Conservation (phyloP, 30 jellyfish, hydroid and myxozoan species). For the Hydractinia symbiolongicarpus region DNA sequence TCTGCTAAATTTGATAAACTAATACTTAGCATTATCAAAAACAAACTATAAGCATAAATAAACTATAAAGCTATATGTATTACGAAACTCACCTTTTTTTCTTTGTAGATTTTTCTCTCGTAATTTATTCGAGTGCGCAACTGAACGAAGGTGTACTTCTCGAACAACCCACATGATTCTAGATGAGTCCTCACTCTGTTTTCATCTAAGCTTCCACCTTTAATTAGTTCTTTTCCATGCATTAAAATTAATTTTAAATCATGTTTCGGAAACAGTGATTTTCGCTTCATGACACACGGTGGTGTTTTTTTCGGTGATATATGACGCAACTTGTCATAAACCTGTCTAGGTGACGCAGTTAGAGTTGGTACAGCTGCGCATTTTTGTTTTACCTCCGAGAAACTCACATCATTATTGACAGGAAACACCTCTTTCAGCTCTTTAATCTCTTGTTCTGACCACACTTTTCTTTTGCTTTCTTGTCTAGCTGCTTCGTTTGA, state of each 20-base stretch:
- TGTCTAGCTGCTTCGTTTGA: not conserved
- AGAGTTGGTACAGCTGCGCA: not conserved
- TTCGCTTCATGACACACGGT: not conserved
- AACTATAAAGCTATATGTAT: no score
- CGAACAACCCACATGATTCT: not conserved
- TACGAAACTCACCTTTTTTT: no score
- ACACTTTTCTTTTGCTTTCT: constrained; percentile 5
- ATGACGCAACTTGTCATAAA: constrained; percentile 11
- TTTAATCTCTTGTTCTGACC: not conserved
- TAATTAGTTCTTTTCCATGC: constrained; percentile 7
- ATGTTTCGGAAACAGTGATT: not conserved
- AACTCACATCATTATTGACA: not conserved
- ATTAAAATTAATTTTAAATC: not conserved
- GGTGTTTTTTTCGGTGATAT: constrained; percentile 4
- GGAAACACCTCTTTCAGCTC: not conserved
- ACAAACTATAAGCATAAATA: no score
- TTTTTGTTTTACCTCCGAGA: not conserved
- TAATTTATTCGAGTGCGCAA: constrained; percentile 15
- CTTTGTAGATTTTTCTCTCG: not conserved
- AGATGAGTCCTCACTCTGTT: not conserved
- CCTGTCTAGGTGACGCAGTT: constrained; percentile 12
- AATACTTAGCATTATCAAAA: no score
- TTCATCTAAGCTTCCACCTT: constrained; percentile 7
- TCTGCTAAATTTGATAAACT: no score
- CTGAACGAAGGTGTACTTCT: constrained; percentile 3